Percentiles rank a stretch among this genome's conserved stretches.
Evolutionary conservation across 2,797 vertebrate genomes (phyloP).

Genomic region (Spinus pinus): DNA sequence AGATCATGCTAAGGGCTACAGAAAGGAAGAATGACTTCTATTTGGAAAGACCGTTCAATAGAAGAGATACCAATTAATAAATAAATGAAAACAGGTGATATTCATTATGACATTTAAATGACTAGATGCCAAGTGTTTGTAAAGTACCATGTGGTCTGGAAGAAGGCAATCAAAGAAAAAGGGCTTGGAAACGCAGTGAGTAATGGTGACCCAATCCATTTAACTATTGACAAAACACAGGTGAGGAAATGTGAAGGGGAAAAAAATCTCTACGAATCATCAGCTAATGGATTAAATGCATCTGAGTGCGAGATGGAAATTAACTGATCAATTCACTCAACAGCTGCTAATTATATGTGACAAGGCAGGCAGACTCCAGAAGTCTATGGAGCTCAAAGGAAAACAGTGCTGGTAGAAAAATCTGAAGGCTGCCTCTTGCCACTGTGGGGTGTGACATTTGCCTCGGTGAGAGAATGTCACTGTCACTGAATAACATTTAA

Average conservation of each 20-base stretch:
- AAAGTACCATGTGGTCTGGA: constrained; percentile 23
- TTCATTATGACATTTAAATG: constrained; percentile 57
- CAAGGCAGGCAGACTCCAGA: constrained; percentile 47
- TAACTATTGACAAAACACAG: constrained; percentile 61
- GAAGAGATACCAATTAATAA: constrained; percentile 26
- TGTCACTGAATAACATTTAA: not conserved
- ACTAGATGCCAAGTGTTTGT: constrained; percentile 35
- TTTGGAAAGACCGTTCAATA: constrained; percentile 18
- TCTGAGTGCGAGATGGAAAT: constrained; percentile 61
- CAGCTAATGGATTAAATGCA: constrained; percentile 68
- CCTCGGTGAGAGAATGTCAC: not conserved
- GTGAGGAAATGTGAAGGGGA: constrained; percentile 34
- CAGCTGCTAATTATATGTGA: constrained; percentile 69
- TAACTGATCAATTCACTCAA: constrained; percentile 72
- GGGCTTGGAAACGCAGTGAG: constrained; percentile 19
- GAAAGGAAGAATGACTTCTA: not conserved
- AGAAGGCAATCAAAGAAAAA: constrained; percentile 35
- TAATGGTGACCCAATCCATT: constrained; percentile 54
- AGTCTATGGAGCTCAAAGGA: not conserved
- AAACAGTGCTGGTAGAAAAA: not conserved
- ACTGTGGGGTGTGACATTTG: not conserved
- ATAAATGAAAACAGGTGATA: constrained; percentile 51
- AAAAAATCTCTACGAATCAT: constrained; percentile 63
- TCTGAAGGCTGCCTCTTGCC: not conserved
- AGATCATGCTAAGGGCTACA: not conserved